Evolutionary conservation across 2,888 invertebrate species (phyloP).

Genomic region (Thalpophila matura): DNA sequence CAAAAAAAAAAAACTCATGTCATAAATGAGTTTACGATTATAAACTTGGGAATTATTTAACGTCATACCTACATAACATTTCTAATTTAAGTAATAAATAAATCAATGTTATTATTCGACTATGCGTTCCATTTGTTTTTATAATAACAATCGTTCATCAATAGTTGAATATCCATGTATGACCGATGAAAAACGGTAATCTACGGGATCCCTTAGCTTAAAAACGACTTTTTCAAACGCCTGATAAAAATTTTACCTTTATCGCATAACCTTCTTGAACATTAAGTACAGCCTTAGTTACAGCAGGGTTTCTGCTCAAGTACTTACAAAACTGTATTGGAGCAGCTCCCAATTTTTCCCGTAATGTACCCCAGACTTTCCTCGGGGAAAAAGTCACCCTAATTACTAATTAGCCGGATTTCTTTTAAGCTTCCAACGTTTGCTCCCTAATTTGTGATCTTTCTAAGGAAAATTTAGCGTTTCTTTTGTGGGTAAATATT

Average conservation of each 20-base stretch:
- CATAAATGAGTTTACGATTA: too few species aligned
- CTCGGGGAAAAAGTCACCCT: conserved; percentile 55
- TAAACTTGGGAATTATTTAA: too few species aligned
- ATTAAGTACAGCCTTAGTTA: conserved; percentile 33
- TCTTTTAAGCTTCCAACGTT: conserved; percentile 49
- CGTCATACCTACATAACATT: too few species aligned
- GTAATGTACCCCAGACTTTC: conserved; percentile 41
- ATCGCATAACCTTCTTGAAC: conserved; percentile 17
- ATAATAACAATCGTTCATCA: too few species aligned
- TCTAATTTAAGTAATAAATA: too few species aligned
- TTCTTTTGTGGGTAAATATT: conserved; percentile 41
- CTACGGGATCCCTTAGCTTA: too few species aligned
- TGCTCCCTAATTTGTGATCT: conserved; percentile 45
- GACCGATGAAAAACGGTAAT: too few species aligned
- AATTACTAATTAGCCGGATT: conserved; percentile 61
- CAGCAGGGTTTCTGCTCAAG: conserved; percentile 12
- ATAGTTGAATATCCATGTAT: too few species aligned
- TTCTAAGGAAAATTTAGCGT: conserved; percentile 13
- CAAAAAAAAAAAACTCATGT: too few species aligned
- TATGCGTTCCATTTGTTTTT: too few species aligned
- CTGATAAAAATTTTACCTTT: conserved; percentile 7
- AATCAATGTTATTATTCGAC: too few species aligned
- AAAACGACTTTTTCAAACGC: neutral
- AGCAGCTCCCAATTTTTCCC: conserved; percentile 43
- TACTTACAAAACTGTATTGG: conserved; percentile 47